These are phyloP conservation scores for Urocynchramus pylzowi DNA, from an alignment of 2,113 vertebrate genomes.

Conservation along the genomic window DNA sequence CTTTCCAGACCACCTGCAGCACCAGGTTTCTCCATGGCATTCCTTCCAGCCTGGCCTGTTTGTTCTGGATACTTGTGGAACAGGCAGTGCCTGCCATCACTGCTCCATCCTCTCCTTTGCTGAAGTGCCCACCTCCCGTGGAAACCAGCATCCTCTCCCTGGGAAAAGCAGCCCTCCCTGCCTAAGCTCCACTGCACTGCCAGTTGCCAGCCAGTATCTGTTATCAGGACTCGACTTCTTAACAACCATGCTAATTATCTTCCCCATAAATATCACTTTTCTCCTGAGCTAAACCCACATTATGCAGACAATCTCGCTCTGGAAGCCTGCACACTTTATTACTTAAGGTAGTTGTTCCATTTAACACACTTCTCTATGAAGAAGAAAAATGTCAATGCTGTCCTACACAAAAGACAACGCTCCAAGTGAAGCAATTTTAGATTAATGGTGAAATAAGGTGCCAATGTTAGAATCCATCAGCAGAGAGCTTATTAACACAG, in stretches of 20 bases:
- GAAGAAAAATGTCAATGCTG: conserved; percentile 3
- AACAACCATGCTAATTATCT: neutral
- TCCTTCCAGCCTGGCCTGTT: neutral
- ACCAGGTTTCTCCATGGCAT: neutral
- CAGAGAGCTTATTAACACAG: neutral
- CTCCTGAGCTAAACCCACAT: neutral
- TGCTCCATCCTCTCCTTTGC: neutral
- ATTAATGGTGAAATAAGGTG: conserved; percentile 11
- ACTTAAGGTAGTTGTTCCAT: neutral
- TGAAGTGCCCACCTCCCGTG: neutral
- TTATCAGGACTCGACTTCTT: neutral
- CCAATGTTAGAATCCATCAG: neutral
- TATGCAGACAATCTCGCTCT: neutral
- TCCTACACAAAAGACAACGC: neutral
- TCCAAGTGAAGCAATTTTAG: neutral
- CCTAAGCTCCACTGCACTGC: neutral
- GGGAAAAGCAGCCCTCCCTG: neutral
- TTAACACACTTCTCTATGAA: neutral
- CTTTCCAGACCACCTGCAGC: neutral
- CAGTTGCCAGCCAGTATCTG: neutral
- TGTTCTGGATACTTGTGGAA: accelerated
- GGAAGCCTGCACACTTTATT: neutral
- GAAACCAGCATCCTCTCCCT: neutral
- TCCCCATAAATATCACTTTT: conserved; percentile 1
- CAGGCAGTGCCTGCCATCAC: neutral